Evolutionary conservation across 2,113 vertebrate species (phyloP).

Genomic region (Gambusia affinis): DNA sequence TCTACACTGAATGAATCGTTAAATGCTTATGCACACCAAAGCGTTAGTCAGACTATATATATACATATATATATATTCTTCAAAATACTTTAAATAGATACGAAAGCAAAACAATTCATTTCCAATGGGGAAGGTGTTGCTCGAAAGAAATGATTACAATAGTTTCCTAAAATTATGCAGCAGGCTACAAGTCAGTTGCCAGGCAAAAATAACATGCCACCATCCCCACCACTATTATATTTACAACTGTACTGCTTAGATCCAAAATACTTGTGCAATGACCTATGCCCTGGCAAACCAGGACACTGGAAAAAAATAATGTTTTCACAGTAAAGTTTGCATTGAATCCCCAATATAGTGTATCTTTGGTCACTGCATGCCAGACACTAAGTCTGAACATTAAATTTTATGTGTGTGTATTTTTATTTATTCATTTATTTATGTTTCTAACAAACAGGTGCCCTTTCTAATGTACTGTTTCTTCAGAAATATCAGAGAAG

Average conservation of each 20-base stretch:
- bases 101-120: too few relatives aligned
- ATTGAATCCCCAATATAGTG: constrained; percentile 14
- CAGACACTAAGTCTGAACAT: constrained; percentile 15
- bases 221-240: constrained; percentile 24
- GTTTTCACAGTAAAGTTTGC: constrained; percentile 45
- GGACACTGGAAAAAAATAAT: constrained; percentile 36
- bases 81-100: too few relatives aligned
- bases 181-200: constrained; percentile 5
- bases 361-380: constrained; percentile 33
- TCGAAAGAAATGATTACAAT: neutral
- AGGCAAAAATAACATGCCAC: constrained; percentile 19
- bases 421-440: too few relatives aligned
- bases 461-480: constrained; percentile 55
- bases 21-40: too few relatives aligned
- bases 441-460: constrained; percentile 44
- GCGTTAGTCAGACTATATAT: too few relatives aligned
- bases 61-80: too few relatives aligned
- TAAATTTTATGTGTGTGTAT: constrained; percentile 25
- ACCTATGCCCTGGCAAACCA: constrained; percentile 25
- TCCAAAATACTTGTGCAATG: constrained; percentile 42
- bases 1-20: too few relatives aligned
- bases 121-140: too few relatives aligned
- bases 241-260: constrained; percentile 27
- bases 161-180: constrained; percentile 9
- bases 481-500: constrained; percentile 37